Percentiles rank a stretch among this genome's conserved stretches.
phyloP scores from a whole-genome alignment of 2,113 vertebrate species.

The Corythoichthys haematopterus region DNA sequence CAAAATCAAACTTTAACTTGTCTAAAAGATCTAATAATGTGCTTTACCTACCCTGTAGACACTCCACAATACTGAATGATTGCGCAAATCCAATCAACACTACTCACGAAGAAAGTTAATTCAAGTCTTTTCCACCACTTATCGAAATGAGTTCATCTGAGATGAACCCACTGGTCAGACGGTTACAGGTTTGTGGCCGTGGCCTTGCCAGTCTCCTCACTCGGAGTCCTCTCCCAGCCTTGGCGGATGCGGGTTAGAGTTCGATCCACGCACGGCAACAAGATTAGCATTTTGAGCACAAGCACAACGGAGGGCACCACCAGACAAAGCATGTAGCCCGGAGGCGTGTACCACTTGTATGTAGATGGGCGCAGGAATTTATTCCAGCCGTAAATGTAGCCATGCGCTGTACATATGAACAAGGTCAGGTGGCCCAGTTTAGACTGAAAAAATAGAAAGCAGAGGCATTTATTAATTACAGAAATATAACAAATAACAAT shows the following conservation, averaged over 20 bases:
- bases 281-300: conserved; percentile 78
- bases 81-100: not conserved
- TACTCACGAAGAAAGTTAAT: not conserved
- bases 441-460: conserved; percentile 67
- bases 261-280: conserved; percentile 81
- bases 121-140: not conserved
- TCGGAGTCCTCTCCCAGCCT: conserved; percentile 80
- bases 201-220: not conserved
- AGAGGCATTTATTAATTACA: not conserved
- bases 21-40: not conserved
- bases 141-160: not conserved
- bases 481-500: too few relatives aligned
- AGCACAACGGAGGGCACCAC: conserved; percentile 79
- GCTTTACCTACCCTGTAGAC: not conserved
- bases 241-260: conserved; percentile 78
- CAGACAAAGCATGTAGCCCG: conserved; percentile 76
- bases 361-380: conserved; percentile 65
- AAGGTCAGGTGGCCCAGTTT: conserved; percentile 86
- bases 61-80: not conserved
- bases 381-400: conserved; percentile 78
- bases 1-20: conserved; percentile 4
- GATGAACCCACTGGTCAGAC: conserved; percentile 19
- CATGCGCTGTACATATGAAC: conserved; percentile 81
- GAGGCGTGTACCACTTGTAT: conserved; percentile 82
- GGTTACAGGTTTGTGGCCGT: conserved; percentile 34